Evolutionary conservation across 1,140 invertebrate genomes (phyloP).

Genomic region (Nasonia longicornis): DNA sequence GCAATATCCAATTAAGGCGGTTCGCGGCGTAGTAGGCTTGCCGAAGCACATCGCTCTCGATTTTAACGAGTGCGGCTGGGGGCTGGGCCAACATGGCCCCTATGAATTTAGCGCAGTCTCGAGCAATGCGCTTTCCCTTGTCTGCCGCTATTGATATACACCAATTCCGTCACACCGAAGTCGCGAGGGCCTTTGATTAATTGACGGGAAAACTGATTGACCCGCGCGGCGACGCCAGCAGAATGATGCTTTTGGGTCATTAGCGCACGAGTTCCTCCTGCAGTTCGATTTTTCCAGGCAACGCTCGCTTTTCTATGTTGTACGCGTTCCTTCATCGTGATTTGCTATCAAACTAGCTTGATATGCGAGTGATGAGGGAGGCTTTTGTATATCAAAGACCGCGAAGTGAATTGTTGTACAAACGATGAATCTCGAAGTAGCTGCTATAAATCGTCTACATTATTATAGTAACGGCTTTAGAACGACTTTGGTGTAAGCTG

Average conservation of each 20-base stretch:
- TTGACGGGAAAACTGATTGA: constrained; percentile 31
- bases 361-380: too few relatives aligned
- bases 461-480: too few relatives aligned
- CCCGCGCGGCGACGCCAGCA: neutral
- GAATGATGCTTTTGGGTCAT: constrained; percentile 15
- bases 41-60: neutral
- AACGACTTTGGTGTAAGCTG: too few relatives aligned
- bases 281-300: neutral
- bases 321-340: neutral
- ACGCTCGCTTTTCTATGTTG: neutral
- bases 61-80: constrained; percentile 19
- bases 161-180: neutral
- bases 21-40: neutral
- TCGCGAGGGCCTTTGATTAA: constrained; percentile 27
- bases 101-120: neutral
- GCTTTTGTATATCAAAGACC: too few relatives aligned
- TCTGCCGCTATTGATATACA: neutral
- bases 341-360: neutral
- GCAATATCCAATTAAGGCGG: constrained; percentile 23
- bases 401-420: too few relatives aligned
- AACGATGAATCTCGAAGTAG: too few relatives aligned
- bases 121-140: neutral
- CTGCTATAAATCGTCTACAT: too few relatives aligned
- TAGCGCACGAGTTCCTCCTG: neutral
- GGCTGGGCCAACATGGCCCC: neutral